Percentiles rank a stretch among this genome's conserved stretches.
These are phyloP conservation scores for Lypha dubia DNA, from an alignment of 2,888 invertebrate genomes.

Conservation along the genomic window DNA sequence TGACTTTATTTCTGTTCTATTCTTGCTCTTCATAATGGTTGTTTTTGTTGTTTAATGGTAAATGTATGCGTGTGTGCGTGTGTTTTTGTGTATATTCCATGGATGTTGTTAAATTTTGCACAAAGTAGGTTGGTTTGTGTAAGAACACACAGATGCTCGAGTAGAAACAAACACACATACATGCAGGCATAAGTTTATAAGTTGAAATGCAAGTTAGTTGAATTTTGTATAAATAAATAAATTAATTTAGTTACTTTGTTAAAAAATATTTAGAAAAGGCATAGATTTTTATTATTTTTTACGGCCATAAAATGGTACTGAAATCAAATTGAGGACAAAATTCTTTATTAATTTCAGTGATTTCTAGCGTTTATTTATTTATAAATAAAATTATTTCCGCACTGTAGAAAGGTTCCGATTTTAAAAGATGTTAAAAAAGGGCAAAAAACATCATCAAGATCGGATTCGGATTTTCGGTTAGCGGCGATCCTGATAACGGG, in stretches of 20 bases:
- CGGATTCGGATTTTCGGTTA: too few relatives aligned
- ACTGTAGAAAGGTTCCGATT: too few relatives aligned
- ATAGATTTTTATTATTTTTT: background rate
- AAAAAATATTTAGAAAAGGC: background rate
- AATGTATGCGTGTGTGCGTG: constrained; percentile 15
- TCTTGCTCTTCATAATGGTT: constrained; percentile 37
- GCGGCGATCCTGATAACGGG: too few relatives aligned
- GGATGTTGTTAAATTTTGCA: constrained; percentile 42
- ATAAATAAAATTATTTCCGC: too few relatives aligned
- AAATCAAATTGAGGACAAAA: background rate
- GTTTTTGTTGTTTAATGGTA: constrained; percentile 10
- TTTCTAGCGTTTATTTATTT: too few relatives aligned
- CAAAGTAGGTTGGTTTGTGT: constrained; percentile 58
- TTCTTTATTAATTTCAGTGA: background rate
- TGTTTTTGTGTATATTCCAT: constrained; percentile 17
- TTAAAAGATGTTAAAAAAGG: too few relatives aligned
- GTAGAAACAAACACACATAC: background rate
- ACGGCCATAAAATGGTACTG: too few relatives aligned
- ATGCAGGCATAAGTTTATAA: background rate
- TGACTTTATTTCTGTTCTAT: constrained; percentile 56
- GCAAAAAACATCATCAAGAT: too few relatives aligned
- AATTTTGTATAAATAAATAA: constrained; percentile 10
- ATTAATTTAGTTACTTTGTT: constrained; percentile 20
- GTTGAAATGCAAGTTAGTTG: background rate
- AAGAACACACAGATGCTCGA: constrained; percentile 4